Evolutionary conservation across 2,113 vertebrate species (phyloP).

Genomic region (Conger conger): DNA sequence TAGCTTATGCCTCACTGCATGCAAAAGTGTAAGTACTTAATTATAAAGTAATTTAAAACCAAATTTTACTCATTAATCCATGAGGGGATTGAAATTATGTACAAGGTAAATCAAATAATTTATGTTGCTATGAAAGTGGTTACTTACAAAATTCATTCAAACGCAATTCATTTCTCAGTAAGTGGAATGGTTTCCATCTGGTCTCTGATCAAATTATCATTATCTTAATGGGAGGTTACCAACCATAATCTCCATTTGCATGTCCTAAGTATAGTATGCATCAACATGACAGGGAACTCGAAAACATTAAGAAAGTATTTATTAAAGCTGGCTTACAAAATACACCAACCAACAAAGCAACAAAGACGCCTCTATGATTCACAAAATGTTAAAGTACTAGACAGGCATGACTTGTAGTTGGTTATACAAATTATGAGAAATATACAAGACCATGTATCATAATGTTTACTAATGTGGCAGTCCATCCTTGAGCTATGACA

Average conservation of each 20-base stretch:
- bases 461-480: background rate
- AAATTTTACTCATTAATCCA: too few relatives aligned
- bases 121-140: too few relatives aligned
- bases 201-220: background rate
- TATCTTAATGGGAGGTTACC: too few relatives aligned
- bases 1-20: background rate
- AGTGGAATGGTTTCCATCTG: background rate
- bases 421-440: background rate
- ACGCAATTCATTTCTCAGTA: too few relatives aligned
- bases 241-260: background rate
- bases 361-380: background rate
- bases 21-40: background rate
- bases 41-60: background rate
- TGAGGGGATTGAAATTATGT: too few relatives aligned
- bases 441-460: background rate
- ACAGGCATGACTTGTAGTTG: background rate
- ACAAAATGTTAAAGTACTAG: background rate
- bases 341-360: background rate
- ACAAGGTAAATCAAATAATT: too few relatives aligned
- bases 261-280: background rate
- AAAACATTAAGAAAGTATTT: background rate
- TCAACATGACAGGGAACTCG: background rate
- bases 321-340: conserved; percentile 11
- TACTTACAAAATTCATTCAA: too few relatives aligned
- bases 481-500: background rate